Evolutionary conservation across 2,113 vertebrate genomes (phyloP).

Genomic region (Datnioides undecimradiatus): DNA sequence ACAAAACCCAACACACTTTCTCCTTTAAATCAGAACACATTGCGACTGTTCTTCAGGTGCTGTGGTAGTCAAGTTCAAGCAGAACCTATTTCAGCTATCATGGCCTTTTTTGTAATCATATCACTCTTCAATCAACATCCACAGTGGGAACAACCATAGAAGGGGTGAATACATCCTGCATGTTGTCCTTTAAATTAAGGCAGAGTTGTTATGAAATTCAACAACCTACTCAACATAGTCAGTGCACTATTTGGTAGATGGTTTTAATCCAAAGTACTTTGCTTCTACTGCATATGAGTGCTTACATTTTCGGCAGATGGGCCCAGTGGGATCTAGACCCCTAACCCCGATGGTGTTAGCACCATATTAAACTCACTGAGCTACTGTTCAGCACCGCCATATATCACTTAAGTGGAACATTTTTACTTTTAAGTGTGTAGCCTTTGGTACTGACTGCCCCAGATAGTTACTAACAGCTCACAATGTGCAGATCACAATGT

Average conservation of each 20-base stretch:
- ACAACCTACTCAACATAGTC: neutral
- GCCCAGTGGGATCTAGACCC: constrained; percentile 32
- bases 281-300: neutral
- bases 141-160: neutral
- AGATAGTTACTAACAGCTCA: constrained; percentile 46
- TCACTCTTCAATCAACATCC: neutral
- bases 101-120: neutral
- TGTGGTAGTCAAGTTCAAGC: neutral
- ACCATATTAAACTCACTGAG: constrained; percentile 55
- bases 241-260: neutral
- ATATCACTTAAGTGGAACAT: constrained; percentile 52
- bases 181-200: neutral
- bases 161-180: neutral
- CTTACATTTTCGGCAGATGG: constrained; percentile 27
- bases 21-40: neutral
- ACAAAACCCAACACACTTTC: neutral
- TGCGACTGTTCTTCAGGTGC: neutral
- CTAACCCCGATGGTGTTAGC: constrained; percentile 31
- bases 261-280: constrained; percentile 4
- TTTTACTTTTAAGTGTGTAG: constrained; percentile 54
- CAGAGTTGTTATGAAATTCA: neutral
- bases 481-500: constrained; percentile 21
- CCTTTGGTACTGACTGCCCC: constrained; percentile 45
- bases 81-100: neutral
- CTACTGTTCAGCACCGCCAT: constrained; percentile 34